Evolutionary conservation across 2,888 invertebrate genomes (phyloP), one percentile per base, ranked within the genome.

Genomic region (Cerastis rubricosa): DNA sequence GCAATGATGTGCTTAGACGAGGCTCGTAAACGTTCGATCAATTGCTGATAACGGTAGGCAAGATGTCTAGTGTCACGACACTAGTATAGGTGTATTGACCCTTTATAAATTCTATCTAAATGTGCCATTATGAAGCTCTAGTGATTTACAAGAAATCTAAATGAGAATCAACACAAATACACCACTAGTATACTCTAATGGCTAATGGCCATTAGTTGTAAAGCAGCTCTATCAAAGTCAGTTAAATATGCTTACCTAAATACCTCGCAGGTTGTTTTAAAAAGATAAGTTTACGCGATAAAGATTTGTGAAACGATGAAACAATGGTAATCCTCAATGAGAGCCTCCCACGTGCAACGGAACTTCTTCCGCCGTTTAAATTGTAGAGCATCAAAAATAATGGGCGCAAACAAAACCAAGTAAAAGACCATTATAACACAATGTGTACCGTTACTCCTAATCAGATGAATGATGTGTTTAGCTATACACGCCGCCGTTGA

Each of bases 281-380:
- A 87, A 87, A 90, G 88, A 91, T 91, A 89, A 87, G 82, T 83
- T 81, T 76, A 81, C 74, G 72, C 82, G 91, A 93, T 93, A 91
- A 92, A 91, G 85, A 89, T 91, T 91, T 87, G 87, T 88, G 88
- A 90, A 89, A 83, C 83, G 80, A 85, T 86, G 83, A 86, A 92
- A 94, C 94, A 94, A 94, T 94, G 85, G 92, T 90, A 88, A 90
- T 90, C 86, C 86, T 90, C 91, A 91, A 91, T 89, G 92, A 85
- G 90, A 92, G 85, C 88, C 91, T 94, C 93, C 91, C 94, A 93
- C 94, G 91, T 86, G 87, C 94, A 95, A 95, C 94, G 94, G 94
- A 94, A 94, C 91, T 91, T 90, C 92, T 93, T 94, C 95, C 94
- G 94, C 92, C 91, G 92, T 92, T 94, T 94, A 92, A 91, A 91